Percentiles rank a stretch among this genome's conserved stretches.
These are phyloP conservation scores for Hylaeus anthracinus DNA, from an alignment of 1,140 invertebrate genomes.

Conservation along the genomic window DNA sequence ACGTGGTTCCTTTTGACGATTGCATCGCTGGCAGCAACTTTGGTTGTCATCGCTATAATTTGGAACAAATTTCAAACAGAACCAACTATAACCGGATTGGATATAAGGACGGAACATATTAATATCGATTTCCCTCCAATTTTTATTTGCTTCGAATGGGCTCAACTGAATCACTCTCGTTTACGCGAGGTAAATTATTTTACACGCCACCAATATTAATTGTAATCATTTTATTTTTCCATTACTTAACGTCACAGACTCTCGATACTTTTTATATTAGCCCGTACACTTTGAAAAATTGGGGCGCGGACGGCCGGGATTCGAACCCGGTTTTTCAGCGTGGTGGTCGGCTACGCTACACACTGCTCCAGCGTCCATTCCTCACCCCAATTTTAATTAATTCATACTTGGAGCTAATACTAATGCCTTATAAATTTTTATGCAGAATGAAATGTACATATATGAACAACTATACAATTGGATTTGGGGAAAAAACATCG, in stretches of 20 bases:
- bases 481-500: conserved; percentile 27
- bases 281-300: no score
- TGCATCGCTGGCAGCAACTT: conserved; percentile 84
- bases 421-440: neutral
- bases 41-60: conserved; percentile 86
- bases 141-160: conserved; percentile 52
- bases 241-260: no score
- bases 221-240: no score
- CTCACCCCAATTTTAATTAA: no score
- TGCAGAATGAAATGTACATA: neutral
- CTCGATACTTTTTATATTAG: no score
- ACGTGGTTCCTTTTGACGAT: conserved; percentile 88
- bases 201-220: no score
- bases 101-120: conserved; percentile 49
- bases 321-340: no score
- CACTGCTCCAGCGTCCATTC: no score
- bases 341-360: no score
- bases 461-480: conserved; percentile 57
- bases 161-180: conserved; percentile 37
- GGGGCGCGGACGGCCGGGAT: no score
- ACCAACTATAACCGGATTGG: conserved; percentile 87
- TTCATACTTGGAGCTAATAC: no score
- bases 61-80: conserved; percentile 91
- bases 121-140: conserved; percentile 55
- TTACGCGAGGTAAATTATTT: conserved; percentile 16